A percentile compares a stretch with the other conserved stretches of the same genome.
These are phyloP conservation scores for Phainopepla nitens DNA, from an alignment of 2,113 vertebrate species.

Conservation along the genomic window DNA sequence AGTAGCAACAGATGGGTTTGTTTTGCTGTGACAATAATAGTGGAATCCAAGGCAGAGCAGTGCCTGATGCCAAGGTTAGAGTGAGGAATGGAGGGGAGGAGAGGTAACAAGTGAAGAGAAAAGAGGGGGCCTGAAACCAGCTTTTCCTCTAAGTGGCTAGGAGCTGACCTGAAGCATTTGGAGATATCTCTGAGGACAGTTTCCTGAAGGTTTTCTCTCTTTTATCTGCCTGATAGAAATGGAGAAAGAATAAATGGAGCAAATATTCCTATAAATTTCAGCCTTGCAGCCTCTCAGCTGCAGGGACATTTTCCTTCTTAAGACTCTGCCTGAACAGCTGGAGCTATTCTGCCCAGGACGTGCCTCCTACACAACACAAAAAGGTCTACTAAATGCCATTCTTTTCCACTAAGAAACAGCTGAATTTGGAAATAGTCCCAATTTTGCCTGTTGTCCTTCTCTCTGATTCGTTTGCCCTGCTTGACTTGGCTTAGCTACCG, in stretches of 20 bases:
- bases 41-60: background rate
- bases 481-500: background rate
- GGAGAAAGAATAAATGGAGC: background rate
- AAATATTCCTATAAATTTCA: background rate
- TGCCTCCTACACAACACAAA: background rate
- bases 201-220: background rate
- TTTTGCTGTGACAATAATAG: background rate
- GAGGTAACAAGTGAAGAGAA: accelerated
- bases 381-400: background rate
- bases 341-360: background rate
- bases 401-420: background rate
- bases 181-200: background rate
- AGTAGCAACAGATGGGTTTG: background rate
- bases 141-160: background rate
- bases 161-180: background rate
- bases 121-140: background rate
- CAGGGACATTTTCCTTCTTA: background rate
- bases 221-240: background rate
- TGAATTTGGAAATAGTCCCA: background rate
- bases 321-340: background rate
- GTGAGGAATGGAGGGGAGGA: background rate
- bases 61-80: background rate
- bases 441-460: background rate
- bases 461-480: background rate
- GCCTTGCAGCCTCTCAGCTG: background rate